These are phyloP conservation scores for Ecliptopera silaceata DNA, from an alignment of 2,888 invertebrate species.

Conservation along the genomic window DNA sequence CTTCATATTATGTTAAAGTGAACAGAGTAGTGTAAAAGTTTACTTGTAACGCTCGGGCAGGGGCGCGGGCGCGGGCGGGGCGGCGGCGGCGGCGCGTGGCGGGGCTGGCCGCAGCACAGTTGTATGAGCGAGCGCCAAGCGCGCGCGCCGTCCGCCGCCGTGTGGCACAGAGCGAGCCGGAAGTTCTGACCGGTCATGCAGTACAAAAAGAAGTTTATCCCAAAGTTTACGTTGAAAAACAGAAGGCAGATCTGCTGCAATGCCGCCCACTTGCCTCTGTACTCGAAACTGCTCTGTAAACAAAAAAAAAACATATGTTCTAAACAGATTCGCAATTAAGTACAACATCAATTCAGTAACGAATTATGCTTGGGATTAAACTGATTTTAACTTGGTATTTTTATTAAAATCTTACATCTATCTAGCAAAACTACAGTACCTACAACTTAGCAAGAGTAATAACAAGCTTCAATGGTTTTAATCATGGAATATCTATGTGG, in stretches of 20 bases:
- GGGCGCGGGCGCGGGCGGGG: constrained; percentile 40
- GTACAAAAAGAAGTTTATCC: constrained; percentile 92
- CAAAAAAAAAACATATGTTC: constrained; percentile 3
- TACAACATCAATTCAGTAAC: too few species aligned
- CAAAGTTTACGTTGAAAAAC: constrained; percentile 91
- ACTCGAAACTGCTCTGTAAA: constrained; percentile 48
- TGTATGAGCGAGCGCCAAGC: not conserved
- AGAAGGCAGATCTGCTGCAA: constrained; percentile 86
- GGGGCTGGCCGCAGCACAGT: constrained; percentile 4
- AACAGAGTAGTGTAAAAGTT: constrained; percentile 4
- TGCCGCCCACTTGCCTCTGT: constrained; percentile 75
- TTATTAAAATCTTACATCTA: too few species aligned
- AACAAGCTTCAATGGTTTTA: too few species aligned
- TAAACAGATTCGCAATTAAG: too few species aligned
- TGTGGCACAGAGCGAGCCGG: constrained; percentile 79
- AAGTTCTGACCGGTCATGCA: constrained; percentile 93
- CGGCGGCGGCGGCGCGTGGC: constrained; percentile 38
- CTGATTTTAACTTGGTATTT: too few species aligned
- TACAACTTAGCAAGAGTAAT: too few species aligned
- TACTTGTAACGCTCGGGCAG: constrained; percentile 13
- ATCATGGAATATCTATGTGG: too few species aligned
- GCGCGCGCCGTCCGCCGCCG: constrained; percentile 37
- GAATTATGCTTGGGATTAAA: too few species aligned
- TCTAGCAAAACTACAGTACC: too few species aligned
- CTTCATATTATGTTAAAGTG: too few species aligned